A percentile compares a stretch with the other conserved stretches of the same genome.
Conservation (phyloP, 2,113 vertebrate species). For the Grammomys dolichurus region DNA sequence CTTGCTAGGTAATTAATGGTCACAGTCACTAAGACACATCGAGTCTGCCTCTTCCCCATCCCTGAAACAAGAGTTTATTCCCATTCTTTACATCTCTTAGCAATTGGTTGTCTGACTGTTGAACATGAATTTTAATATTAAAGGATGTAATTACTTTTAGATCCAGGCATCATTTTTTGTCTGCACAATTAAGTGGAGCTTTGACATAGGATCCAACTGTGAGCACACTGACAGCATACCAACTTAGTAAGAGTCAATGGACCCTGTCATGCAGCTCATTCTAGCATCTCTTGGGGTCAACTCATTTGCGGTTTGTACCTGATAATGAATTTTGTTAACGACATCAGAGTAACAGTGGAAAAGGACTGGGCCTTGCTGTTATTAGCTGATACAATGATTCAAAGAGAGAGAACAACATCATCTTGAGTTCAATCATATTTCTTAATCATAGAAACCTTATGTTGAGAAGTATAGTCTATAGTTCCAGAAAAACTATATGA, state of each 20-base stretch:
- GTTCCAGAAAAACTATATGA: neutral
- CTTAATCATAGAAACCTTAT: neutral
- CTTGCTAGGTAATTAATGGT: neutral
- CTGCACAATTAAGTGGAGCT: slow-evolving; percentile 27
- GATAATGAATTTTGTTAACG: slow-evolving; percentile 34
- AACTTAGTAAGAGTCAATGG: neutral
- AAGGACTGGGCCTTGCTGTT: neutral
- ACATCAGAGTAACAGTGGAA: neutral
- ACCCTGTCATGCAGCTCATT: neutral
- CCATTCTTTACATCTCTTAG: slow-evolving; percentile 1
- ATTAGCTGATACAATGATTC: neutral
- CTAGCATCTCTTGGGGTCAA: neutral
- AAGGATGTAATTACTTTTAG: neutral
- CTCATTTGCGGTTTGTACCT: neutral
- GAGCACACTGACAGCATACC: neutral
- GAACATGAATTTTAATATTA: slow-evolving; percentile 48
- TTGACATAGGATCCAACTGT: slow-evolving; percentile 7
- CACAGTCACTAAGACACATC: neutral
- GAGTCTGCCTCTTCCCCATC: neutral
- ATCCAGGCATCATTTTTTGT: slow-evolving; percentile 44
- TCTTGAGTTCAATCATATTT: neutral
- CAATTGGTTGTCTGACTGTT: neutral
- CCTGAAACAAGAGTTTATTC: neutral
- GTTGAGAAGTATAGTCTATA: neutral
- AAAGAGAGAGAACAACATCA: neutral